phyloP scores from a whole-genome alignment of 2,797 vertebrate genomes.

The Rhinatrema bivittatum region DNA sequence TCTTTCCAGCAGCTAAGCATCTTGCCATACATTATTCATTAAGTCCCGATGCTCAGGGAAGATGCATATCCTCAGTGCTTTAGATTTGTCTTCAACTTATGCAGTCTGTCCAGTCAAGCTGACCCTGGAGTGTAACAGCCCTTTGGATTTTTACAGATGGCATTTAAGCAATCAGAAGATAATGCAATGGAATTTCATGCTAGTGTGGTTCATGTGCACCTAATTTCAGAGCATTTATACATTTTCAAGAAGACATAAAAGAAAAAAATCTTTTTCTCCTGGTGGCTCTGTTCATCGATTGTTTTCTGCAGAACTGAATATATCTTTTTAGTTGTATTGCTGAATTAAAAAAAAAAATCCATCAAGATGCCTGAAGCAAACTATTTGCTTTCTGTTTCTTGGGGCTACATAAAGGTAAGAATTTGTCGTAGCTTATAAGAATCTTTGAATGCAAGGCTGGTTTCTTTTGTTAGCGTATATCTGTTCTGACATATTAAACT shows the following conservation, averaged over 20 bases:
- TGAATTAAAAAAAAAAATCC: slow-evolving; percentile 39
- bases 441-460: too few relatives aligned
- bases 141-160: slow-evolving; percentile 56
- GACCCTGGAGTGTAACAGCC: slow-evolving; percentile 37
- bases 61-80: slow-evolving; percentile 59
- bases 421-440: too few relatives aligned
- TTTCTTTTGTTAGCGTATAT: too few relatives aligned
- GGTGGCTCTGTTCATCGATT: slow-evolving; percentile 27
- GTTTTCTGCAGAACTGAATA: slow-evolving; percentile 33
- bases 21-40: slow-evolving; percentile 80
- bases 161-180: slow-evolving; percentile 40
- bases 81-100: slow-evolving; percentile 41
- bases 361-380: slow-evolving; percentile 96
- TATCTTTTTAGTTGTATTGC: slow-evolving; percentile 3
- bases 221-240: slow-evolving; percentile 35
- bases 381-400: slow-evolving; percentile 93
- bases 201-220: slow-evolving; percentile 38
- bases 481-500: too few relatives aligned
- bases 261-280: slow-evolving; percentile 23
- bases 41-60: slow-evolving; percentile 53
- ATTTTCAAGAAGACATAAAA: slow-evolving; percentile 22
- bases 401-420: slow-evolving; percentile 98
- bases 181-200: slow-evolving; percentile 39
- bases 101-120: slow-evolving; percentile 35
- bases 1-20: slow-evolving; percentile 60